Conservation (phyloP, 2,113 vertebrate genomes). For the Brachyistius frenatus region DNA sequence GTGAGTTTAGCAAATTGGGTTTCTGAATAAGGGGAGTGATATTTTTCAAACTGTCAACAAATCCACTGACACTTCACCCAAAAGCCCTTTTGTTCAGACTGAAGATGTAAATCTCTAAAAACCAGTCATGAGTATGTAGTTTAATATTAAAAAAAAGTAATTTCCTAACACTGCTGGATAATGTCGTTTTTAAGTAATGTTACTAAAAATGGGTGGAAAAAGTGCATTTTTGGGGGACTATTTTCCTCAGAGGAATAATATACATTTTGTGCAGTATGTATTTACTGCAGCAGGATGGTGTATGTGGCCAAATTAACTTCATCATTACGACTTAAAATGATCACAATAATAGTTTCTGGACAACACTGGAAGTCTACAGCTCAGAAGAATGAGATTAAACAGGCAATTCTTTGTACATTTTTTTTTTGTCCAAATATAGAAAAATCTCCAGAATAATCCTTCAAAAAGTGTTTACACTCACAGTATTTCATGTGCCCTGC, state of each 20-base stretch:
- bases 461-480: not conserved
- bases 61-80: not conserved
- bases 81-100: not conserved
- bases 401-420: not conserved
- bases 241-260: not conserved
- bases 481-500: not conserved
- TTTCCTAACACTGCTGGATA: not conserved
- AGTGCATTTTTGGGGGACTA: not conserved
- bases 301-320: not conserved
- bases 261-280: not conserved
- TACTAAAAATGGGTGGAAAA: not conserved
- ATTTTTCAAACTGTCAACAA: not conserved
- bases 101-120: not conserved
- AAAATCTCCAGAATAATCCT: not conserved
- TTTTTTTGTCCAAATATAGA: not conserved
- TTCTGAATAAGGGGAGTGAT: not conserved
- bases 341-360: not conserved
- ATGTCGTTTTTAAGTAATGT: not conserved
- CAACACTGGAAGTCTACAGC: not conserved
- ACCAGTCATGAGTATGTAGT: not conserved
- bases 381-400: not conserved
- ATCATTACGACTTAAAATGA: too few relatives aligned
- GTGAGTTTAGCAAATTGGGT: not conserved
- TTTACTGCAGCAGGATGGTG: slow-evolving; percentile 1
- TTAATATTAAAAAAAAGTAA: not conserved